Base-by-base conservation (phyloP, 2,888 invertebrate species). In the Allophyes oxyacanthae region DNA sequence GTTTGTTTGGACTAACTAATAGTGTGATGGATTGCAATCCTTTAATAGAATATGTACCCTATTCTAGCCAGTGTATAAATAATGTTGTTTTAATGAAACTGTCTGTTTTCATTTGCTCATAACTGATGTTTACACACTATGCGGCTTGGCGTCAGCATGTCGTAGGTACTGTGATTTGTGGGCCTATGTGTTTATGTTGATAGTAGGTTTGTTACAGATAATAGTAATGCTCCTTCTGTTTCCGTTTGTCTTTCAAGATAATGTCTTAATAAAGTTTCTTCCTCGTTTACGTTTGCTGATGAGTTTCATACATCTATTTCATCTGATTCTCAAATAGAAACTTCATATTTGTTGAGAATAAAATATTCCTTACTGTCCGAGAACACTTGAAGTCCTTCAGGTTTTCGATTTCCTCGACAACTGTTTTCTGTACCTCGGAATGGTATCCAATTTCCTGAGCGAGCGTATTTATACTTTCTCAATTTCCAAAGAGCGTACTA, bases 391-490 rank as follows among this genome's bases (percentile, higher is more conserved):
- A 53, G 43, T 62, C 54, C 38, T 61, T 67, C 49, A 68, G 42
- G 68, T 79, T 82, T 83, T 84, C 82, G 76, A 86, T 89, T 87
- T 85, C 82, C 82, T 81, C 45, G 60, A 65, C 79, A 80, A 81
- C 72, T 78, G 79, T 82, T 78, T 67, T 81, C 78, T 71, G 69
- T 77, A 77, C 72, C 69, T 78, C 46, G 60, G 58, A 79, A 82
- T 72, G 75, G 72, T 73, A 81, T 86, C 83, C 86, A 88, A 88
- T 90, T 87, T 88, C 85, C 85, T 82, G 71, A 58, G 64, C 51
- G 45, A 80, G 59, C 74, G 79, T 82, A 71, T 84, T 86, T 83
- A 77, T 80, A 79, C 72, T 84, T 79, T 81, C 72, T 68, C 75
- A 77, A 73, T 84, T 81, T 78, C 51, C 51, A 68, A 28, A 64